A percentile compares a stretch with the other conserved stretches of the same genome.
These are phyloP conservation scores for Drosophila multiciliata DNA, from an alignment of 2,888 invertebrate species.

Conservation along the genomic window DNA sequence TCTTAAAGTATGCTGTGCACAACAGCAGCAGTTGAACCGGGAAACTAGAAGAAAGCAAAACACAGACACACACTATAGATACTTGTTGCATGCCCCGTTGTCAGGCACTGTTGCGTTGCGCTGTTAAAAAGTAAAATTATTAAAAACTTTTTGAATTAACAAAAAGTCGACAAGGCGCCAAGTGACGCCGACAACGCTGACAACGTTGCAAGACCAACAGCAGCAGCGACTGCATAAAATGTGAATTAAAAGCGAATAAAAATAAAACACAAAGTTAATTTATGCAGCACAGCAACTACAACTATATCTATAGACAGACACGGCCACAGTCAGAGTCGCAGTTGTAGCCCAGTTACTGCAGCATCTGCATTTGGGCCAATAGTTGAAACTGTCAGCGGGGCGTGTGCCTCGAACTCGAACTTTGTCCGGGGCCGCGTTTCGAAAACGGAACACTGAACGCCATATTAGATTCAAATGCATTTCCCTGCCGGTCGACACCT, in stretches of 20 bases:
- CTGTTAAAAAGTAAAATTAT: conserved; percentile 69
- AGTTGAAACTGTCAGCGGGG: conserved; percentile 46
- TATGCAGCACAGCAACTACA: conserved; percentile 56
- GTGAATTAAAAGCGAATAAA: conserved; percentile 68
- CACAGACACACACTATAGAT: conserved; percentile 8
- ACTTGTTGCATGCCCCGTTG: conserved; percentile 55
- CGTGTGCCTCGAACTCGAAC: conserved; percentile 39
- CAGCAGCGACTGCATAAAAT: conserved; percentile 37
- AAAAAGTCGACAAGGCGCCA: conserved; percentile 61
- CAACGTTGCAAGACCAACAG: conserved; percentile 9
- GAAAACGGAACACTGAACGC: conserved; percentile 71
- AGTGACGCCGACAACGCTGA: conserved; percentile 52
- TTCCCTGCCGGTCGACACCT: conserved; percentile 71
- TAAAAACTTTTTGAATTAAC: conserved; percentile 70
- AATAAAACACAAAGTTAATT: conserved; percentile 70
- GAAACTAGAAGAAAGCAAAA: conserved; percentile 7
- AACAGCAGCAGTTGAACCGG: neutral
- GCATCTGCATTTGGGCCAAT: conserved; percentile 28
- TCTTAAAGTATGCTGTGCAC: conserved; percentile 14
- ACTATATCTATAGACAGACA: conserved; percentile 34
- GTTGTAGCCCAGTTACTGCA: conserved; percentile 32
- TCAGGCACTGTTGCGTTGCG: conserved; percentile 8
- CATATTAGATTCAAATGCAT: conserved; percentile 76
- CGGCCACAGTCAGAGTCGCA: conserved; percentile 11
- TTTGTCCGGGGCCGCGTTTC: conserved; percentile 23